phyloP scores from a whole-genome alignment of 2,797 vertebrate genomes.

The Delichon dasypus region DNA sequence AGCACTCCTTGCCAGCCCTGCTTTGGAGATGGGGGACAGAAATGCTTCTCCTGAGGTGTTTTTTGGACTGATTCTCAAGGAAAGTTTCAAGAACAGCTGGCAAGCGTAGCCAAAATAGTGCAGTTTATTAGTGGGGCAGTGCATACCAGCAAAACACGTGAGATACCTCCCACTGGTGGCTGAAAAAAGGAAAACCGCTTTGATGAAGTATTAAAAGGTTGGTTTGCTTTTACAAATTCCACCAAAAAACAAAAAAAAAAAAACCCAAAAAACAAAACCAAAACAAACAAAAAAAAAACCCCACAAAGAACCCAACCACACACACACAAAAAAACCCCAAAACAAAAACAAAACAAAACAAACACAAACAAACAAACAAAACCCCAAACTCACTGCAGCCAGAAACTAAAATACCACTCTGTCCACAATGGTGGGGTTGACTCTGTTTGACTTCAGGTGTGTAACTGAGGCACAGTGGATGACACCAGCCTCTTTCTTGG shows the following conservation, averaged over 20 bases:
- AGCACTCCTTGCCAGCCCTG: background rate
- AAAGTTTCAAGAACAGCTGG: background rate
- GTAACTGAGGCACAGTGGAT: background rate
- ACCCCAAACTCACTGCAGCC: background rate
- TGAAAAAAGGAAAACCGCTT: background rate
- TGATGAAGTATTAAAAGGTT: conserved; percentile 22
- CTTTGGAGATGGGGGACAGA: background rate
- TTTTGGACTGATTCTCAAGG: background rate
- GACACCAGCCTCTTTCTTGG: conserved; percentile 1
- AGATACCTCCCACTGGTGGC: background rate
- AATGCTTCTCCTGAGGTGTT: background rate
- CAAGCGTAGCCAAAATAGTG: background rate
- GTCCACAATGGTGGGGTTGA: conserved; percentile 45
- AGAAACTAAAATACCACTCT: conserved; percentile 8
- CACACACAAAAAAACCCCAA: too few relatives aligned
- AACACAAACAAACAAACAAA: too few relatives aligned
- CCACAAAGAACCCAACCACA: too few relatives aligned
- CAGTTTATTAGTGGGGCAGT: background rate
- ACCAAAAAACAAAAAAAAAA: conserved; percentile 13
- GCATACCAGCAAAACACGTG: background rate
- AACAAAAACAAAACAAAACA: background rate
- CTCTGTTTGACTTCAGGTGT: background rate
- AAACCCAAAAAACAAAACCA: background rate
- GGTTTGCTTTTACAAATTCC: conserved; percentile 24
- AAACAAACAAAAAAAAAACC: background rate